A percentile compares a stretch with the other conserved stretches of the same genome.
Evolutionary conservation across 2,113 vertebrate species (phyloP).

Genomic region (Paraplagusia blochii): DNA sequence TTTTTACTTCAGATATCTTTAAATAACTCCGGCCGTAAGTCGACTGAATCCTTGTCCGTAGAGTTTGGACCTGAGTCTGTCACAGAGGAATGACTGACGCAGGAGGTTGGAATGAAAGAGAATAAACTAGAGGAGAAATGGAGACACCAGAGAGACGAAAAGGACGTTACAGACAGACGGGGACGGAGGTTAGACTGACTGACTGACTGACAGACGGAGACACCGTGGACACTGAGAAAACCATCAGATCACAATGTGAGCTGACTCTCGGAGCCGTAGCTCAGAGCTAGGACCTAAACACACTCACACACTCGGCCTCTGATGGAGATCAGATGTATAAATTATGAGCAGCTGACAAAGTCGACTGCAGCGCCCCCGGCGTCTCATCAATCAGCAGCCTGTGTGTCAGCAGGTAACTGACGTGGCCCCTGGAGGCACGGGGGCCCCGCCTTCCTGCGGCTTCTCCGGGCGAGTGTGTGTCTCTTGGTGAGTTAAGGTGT

Average conservation of each 20-base stretch:
- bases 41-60: too few species aligned
- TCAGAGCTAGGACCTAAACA: slow-evolving; percentile 68
- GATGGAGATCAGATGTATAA: slow-evolving; percentile 99
- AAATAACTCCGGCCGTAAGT: too few species aligned
- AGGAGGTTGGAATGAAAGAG: too few species aligned
- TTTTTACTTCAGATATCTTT: too few species aligned
- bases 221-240: slow-evolving; percentile 65
- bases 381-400: slow-evolving; percentile 97
- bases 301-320: slow-evolving; percentile 77
- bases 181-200: slow-evolving; percentile 38
- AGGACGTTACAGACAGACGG: slow-evolving; percentile 45
- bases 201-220: slow-evolving; percentile 18
- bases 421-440: slow-evolving; percentile 90
- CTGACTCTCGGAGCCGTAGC: slow-evolving; percentile 63
- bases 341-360: slow-evolving; percentile 99
- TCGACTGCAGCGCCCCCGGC: slow-evolving; percentile 94
- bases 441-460: slow-evolving; percentile 11
- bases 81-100: too few species aligned
- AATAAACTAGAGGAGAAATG: too few species aligned
- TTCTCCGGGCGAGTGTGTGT: slow-evolving; percentile 68
- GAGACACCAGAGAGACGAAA: slow-evolving; percentile 56
- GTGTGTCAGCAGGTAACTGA: slow-evolving; percentile 98
- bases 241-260: slow-evolving; percentile 72
- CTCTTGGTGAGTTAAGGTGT: slow-evolving; percentile 27
- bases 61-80: too few species aligned